Base-by-base conservation (phyloP, 2,888 invertebrate species). In the Arge pagana region DNA sequence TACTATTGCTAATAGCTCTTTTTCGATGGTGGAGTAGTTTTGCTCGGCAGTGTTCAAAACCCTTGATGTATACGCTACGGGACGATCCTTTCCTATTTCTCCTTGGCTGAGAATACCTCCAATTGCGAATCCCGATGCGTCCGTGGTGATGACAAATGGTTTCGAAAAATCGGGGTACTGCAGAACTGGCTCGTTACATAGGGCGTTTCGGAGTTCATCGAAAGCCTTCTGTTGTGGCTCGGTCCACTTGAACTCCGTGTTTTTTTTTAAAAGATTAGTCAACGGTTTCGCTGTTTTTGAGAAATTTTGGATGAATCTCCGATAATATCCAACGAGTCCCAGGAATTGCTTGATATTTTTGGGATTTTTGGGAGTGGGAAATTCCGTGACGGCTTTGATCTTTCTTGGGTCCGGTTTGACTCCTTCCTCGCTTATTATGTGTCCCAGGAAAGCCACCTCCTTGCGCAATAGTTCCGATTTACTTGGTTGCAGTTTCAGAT, bases 131-230 rank as follows among this genome's bases (percentile, higher is more conserved):
- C 18, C 36, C 3, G 36, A 36, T 16, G 36, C 36, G 16, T 36
- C 36, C 5, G 36, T 36, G 4, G 36, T 36, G 4, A 36, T 7
- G 4, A 6, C 11, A n/a, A 11, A 36, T 16, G 21, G 23, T 6
- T 40, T 40, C 0, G 11, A 11, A 3, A 40, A 40, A 40, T 40
- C 15, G 11, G 40, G 40, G 15, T 40, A 40, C n/a, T 13, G 24
- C 3, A 40, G 11, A 3, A 40, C 24, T 6, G 24, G 24, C 15
- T 13, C 4, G 2, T 11, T 6, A 11, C 24, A 24, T 40, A 23
- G 24, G 3, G 40, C 23, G 16, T 24, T 23, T 11, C 40, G 40
- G 23, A 40, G 4, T 7, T 15, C 15, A 10, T 8, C 24, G 15
- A 40, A 40, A 15, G 24, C 30, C 18, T 26, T 16, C 15, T 16